A percentile compares a stretch with the other conserved stretches of the same genome.
These are phyloP conservation scores for Aleiodes alternator DNA, from an alignment of 2,888 invertebrate genomes.

Conservation along the genomic window DNA sequence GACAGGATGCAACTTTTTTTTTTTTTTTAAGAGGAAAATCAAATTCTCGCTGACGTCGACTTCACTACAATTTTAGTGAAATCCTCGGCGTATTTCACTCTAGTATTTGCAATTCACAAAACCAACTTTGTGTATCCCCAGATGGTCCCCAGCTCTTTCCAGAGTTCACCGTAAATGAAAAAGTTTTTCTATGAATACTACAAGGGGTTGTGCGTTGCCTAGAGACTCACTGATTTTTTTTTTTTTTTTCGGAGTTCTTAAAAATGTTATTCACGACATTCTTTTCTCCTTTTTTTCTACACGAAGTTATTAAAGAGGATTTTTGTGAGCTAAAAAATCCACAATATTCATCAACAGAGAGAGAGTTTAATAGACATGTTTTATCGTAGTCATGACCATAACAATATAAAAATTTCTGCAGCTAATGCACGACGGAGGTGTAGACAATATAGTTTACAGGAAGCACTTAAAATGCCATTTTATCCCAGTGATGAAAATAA, in stretches of 20 bases:
- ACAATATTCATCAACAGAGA: no score
- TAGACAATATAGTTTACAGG: no score
- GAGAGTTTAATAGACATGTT: no score
- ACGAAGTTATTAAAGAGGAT: not conserved
- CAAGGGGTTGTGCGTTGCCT: conserved; percentile 54
- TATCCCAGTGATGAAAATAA: no score
- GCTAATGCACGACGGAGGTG: no score
- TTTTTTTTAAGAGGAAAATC: no score
- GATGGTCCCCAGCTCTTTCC: conserved; percentile 9
- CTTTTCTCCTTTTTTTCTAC: not conserved
- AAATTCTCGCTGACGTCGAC: not conserved
- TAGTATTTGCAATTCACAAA: not conserved
- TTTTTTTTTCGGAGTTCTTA: conserved; percentile 58
- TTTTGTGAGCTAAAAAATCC: no score
- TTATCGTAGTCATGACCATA: no score
- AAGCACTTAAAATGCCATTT: no score
- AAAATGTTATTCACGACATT: conserved; percentile 4
- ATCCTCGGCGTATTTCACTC: not conserved
- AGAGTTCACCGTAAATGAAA: conserved; percentile 62
- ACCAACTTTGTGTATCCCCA: conserved; percentile 8
- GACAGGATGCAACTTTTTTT: no score
- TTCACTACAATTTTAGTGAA: not conserved
- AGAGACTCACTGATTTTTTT: conserved; percentile 63
- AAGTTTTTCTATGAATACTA: conserved; percentile 70
- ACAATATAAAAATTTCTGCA: no score